Percentiles rank a stretch among this genome's conserved stretches.
These are phyloP conservation scores for Nomada hirtipes DNA, from an alignment of 2,888 invertebrate species.

Conservation along the genomic window DNA sequence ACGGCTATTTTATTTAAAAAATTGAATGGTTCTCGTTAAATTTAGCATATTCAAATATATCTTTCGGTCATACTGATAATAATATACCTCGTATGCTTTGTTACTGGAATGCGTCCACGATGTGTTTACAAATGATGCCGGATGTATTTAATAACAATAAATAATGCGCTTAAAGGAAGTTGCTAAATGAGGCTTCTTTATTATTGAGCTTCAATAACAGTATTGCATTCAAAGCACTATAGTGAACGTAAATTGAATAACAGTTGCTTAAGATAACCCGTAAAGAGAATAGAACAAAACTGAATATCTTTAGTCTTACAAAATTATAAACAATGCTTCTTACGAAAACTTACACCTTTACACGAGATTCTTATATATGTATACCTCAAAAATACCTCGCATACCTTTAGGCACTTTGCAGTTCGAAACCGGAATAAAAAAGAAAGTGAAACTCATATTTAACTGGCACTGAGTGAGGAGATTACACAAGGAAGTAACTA, in stretches of 20 bases:
- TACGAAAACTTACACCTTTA: background rate
- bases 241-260: background rate
- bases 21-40: background rate
- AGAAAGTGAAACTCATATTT: no score
- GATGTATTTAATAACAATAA: slow-evolving; percentile 7
- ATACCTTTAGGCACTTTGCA: no score
- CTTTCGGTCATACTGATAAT: background rate
- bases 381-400: background rate
- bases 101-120: background rate
- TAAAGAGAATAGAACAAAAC: background rate
- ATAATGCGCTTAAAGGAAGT: slow-evolving; percentile 7
- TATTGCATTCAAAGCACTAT: background rate
- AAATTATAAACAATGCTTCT: background rate
- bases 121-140: background rate
- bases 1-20: background rate
- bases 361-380: background rate
- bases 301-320: no score
- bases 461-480: no score
- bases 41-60: background rate
- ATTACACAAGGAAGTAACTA: background rate
- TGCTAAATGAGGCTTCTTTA: background rate
- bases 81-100: background rate
- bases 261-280: background rate
- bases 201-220: slow-evolving; percentile 6
- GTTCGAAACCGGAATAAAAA: no score